These are phyloP conservation scores for Papilio demoleus DNA, from an alignment of 2,888 invertebrate species.

Conservation along the genomic window DNA sequence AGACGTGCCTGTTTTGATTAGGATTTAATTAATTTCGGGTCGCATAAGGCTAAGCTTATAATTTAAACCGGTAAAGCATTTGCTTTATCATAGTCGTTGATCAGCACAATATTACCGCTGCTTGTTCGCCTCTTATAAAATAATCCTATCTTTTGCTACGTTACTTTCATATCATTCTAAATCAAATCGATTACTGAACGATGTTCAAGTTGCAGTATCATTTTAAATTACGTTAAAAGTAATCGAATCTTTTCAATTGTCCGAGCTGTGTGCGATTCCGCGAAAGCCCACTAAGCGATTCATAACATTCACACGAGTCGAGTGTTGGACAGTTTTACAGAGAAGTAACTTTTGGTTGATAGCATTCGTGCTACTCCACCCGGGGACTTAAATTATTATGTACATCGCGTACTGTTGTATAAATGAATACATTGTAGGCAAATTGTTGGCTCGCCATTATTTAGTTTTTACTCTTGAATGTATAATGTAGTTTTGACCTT, in stretches of 20 bases:
- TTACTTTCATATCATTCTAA: background rate
- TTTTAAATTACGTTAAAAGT: slow-evolving; percentile 14
- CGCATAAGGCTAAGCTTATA: too few relatives aligned
- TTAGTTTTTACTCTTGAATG: slow-evolving; percentile 28
- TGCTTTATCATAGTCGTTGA: too few relatives aligned
- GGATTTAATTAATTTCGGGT: background rate
- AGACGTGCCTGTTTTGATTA: background rate
- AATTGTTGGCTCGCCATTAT: slow-evolving; percentile 2
- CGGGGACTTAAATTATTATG: slow-evolving; percentile 43
- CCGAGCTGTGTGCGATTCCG: slow-evolving; percentile 52
- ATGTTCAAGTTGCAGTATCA: background rate
- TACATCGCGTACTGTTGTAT: slow-evolving; percentile 38
- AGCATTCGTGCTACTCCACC: slow-evolving; percentile 46
- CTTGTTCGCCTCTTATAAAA: too few relatives aligned
- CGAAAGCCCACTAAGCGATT: slow-evolving; percentile 64
- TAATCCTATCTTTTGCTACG: background rate
- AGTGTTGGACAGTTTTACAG: slow-evolving; percentile 57
- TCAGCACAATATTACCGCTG: too few relatives aligned
- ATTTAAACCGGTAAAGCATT: too few relatives aligned
- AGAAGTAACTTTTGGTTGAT: slow-evolving; percentile 52
- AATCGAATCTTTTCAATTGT: slow-evolving; percentile 9
- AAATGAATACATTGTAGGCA: slow-evolving; percentile 18
- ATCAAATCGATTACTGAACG: too few relatives aligned
- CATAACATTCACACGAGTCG: slow-evolving; percentile 60
- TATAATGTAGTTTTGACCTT: slow-evolving; percentile 32